These are phyloP conservation scores for Ceriagrion tenellum DNA, from an alignment of 2,888 invertebrate genomes.

Conservation along the genomic window DNA sequence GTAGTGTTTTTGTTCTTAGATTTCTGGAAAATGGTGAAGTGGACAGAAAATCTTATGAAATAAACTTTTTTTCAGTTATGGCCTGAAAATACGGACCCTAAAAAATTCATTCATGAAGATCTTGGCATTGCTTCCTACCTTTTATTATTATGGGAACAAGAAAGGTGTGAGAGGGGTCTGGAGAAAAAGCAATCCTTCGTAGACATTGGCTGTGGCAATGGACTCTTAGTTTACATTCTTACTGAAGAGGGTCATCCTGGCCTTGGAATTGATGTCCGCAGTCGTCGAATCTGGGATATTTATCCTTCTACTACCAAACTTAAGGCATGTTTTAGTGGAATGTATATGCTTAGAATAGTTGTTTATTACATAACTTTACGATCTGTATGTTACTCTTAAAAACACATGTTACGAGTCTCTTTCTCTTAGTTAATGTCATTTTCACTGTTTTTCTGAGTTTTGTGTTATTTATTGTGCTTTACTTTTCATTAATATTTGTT, in stretches of 20 bases:
- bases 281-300: conserved; percentile 92
- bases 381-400: neutral
- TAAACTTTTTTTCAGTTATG: conserved; percentile 82
- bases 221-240: conserved; percentile 92
- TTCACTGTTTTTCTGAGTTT: too few species aligned
- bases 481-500: too few species aligned
- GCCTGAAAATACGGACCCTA: conserved; percentile 95
- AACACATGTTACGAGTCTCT: too few species aligned
- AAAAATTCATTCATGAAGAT: conserved; percentile 98
- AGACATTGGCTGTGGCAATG: conserved; percentile 99
- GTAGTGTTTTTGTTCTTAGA: conserved; percentile 33
- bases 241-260: conserved; percentile 91
- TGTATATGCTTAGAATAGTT: neutral
- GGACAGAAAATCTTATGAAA: neutral
- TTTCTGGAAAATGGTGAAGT: neutral
- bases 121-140: conserved; percentile 95
- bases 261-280: conserved; percentile 90
- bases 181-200: conserved; percentile 85
- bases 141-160: conserved; percentile 87
- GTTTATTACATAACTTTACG: neutral
- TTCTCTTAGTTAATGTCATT: too few species aligned
- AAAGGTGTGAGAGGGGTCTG: conserved; percentile 76
- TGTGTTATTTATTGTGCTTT: too few species aligned
- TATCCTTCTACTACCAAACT: conserved; percentile 84
- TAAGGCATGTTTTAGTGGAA: conserved; percentile 79